Evolutionary conservation across 2,888 invertebrate genomes (phyloP), one percentile per base, ranked within the genome.

Genomic region (Escarpia spicata): DNA sequence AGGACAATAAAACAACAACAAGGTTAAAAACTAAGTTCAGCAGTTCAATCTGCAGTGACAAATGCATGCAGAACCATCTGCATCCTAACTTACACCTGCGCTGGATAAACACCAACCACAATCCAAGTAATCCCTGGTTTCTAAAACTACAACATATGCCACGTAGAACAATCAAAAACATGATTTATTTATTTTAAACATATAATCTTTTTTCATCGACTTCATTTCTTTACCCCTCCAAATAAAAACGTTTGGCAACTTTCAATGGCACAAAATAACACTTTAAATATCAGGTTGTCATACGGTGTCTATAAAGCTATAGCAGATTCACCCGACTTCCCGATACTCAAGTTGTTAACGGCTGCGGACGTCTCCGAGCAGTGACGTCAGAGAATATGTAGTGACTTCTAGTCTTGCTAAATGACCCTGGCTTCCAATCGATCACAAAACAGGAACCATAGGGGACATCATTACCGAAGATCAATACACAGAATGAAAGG

Each of bases 251-350:
- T 75, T 75, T 75, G 75, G 75, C 75, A 75, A 75, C 75, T 75
- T 75, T n/a, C 75, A 75, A 75, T 75, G 75, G 75, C 75, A 75
- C 75, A 75, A 75, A 75, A 75, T n/a, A 75, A 75, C 75, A 75
- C 75, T 75, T 19, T 75, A 19, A 26, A 75, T 9, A 3, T 75
- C 75, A 75, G 75, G 75, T 75, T 75, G 75, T n/a, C n/a, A 26
- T n/a, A 75, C 19, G 19, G 75, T 75, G 75, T 75, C 75, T 75
- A 75, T 75, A 26, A 75, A 75, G 26, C n/a, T 75, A 75, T 75
- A 75, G 75, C 75, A 19, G 75, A 19, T 26, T 75, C 75, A 26
- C 19, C 75, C 75, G n/a, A 75, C 75, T 75, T 75, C 75, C 75
- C 26, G 52, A 52, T 52, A 2, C 52, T 52, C 9, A 6, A 6